Evolutionary conservation across 2,797 vertebrate species (phyloP), one percentile per base, ranked within the genome.

Genomic region (Hippocampus kuda): DNA sequence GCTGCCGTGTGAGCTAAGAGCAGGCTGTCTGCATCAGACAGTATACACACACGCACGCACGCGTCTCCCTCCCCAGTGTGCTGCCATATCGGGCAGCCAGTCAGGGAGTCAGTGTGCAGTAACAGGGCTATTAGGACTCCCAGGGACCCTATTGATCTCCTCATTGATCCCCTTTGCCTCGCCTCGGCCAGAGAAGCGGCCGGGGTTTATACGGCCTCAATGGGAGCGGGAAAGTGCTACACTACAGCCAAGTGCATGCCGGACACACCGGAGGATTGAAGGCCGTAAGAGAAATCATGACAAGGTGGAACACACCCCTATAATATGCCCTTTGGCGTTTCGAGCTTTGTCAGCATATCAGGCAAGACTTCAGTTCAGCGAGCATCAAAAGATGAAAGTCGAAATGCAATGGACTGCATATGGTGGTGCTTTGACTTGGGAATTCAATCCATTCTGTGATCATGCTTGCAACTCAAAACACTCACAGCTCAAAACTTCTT

Each of bases 51-150:
- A 54, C 48, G 51, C 69, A 44, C 72, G 66, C 70, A 41, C 67
- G 22, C n/a, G n/a, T n/a, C 18, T 30, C 24, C 26, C 34, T 49
- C 57, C 56, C 70, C 67, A 51, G 71, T 53, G 75, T 68, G 78
- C 77, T 72, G 82, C 80, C 82, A 77, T 84, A 86, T 87, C 80
- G 80, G 77, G 73, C 77, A 80, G 75, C 75, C 80, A 83, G 81
- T 81, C 80, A 67, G 84, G 84, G 81, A 86, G 86, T 85, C 86
- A 83, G 85, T 83, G 83, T 86, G 85, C 83, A 85, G 85, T 87
- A 87, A 87, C 88, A 79, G 85, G 84, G 83, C 88, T 83, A 87
- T 88, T 88, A 90, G 82, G 83, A 87, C 82, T 87, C 85, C 84
- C 83, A 80, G 82, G 83, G 85, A 88, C 85, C 87, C 83, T 81